phyloP scores from a whole-genome alignment of 1,140 invertebrate species.

The Drosophila subobscura region DNA sequence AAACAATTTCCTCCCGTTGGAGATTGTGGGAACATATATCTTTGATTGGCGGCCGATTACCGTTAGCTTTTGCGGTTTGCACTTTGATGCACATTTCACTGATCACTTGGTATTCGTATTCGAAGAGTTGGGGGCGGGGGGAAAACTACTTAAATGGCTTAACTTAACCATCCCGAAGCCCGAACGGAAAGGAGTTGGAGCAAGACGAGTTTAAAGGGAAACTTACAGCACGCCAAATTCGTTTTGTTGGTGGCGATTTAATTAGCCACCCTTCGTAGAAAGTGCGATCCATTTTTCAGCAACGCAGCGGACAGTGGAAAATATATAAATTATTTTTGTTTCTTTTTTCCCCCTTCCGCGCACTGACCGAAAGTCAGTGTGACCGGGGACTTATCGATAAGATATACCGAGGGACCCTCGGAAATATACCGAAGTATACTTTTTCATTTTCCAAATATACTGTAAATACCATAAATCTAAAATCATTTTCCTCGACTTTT shows the following conservation, averaged over 20 bases:
- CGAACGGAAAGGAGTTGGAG: neutral
- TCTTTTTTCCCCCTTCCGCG: conserved; percentile 33
- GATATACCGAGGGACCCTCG: too few relatives aligned
- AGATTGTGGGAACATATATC: conserved; percentile 19
- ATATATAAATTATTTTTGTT: conserved; percentile 16
- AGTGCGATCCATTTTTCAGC: conserved; percentile 84
- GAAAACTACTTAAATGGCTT: conserved; percentile 19
- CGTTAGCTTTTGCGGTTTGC: conserved; percentile 31
- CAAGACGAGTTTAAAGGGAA: conserved; percentile 1
- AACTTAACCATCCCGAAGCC: neutral
- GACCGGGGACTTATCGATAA: too few relatives aligned
- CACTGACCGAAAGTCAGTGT: neutral
- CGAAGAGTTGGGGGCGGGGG: conserved; percentile 7
- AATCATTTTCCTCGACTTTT: too few relatives aligned
- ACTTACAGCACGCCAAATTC: conserved; percentile 94
- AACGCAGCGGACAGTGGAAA: conserved; percentile 1
- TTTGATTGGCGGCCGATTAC: conserved; percentile 31
- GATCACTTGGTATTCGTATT: conserved; percentile 38
- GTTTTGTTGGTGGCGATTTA: conserved; percentile 94
- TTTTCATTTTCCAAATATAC: too few relatives aligned
- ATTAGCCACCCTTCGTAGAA: conserved; percentile 95
- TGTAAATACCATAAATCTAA: too few relatives aligned
- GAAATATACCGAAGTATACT: too few relatives aligned
- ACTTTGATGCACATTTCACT: conserved; percentile 47
- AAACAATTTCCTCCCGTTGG: conserved; percentile 25